These are phyloP conservation scores for Myiozetetes cayanensis DNA, from an alignment of 2,113 vertebrate species.

Conservation along the genomic window DNA sequence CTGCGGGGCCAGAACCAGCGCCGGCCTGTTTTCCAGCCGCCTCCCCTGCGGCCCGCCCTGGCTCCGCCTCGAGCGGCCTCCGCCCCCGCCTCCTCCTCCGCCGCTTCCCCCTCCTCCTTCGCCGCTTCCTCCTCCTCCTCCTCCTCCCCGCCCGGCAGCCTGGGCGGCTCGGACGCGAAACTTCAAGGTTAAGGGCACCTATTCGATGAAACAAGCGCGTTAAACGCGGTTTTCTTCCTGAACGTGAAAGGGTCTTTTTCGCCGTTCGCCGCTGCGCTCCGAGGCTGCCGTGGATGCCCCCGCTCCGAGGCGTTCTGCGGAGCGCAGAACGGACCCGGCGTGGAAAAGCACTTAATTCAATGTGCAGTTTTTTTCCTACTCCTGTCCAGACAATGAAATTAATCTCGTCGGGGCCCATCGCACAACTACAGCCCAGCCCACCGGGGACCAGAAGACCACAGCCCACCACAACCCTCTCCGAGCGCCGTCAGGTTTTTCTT, in stretches of 20 bases:
- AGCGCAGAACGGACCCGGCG: neutral
- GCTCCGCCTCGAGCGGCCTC: conserved; percentile 23
- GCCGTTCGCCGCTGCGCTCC: neutral
- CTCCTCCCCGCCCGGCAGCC: neutral
- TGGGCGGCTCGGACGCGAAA: fast-evolving
- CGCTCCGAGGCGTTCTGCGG: neutral
- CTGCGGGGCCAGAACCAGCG: conserved; percentile 42
- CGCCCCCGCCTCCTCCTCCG: neutral
- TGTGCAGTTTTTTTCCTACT: neutral
- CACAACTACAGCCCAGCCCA: neutral
- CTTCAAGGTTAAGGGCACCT: fast-evolving
- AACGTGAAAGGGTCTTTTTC: neutral
- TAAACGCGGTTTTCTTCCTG: neutral
- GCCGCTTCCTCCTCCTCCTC: neutral
- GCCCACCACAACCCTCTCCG: neutral
- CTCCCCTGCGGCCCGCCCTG: conserved; percentile 40
- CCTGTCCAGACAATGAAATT: neutral
- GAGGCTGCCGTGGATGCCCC: neutral
- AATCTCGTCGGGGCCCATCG: neutral
- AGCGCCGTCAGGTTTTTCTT: neutral
- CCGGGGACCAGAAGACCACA: neutral
- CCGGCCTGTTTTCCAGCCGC: conserved; percentile 61
- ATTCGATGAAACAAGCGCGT: neutral
- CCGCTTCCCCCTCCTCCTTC: neutral
- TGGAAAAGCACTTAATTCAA: neutral